Base-by-base conservation (phyloP, 1,140 invertebrate genomes). In the Sminthurides bifidus region DNA sequence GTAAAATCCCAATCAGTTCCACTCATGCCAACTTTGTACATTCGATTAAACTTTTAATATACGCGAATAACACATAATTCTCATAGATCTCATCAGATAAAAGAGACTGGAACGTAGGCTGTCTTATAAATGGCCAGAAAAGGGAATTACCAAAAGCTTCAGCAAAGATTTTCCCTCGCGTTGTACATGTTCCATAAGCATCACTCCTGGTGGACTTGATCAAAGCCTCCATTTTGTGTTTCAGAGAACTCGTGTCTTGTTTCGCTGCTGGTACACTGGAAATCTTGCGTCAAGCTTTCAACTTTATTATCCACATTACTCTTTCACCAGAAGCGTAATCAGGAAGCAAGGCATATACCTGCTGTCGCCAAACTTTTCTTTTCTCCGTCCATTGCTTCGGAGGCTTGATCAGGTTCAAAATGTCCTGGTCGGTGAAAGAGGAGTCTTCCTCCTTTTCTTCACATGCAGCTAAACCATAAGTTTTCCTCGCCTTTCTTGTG, bases 151-250 rank as follows among this genome's bases (percentile, higher is more conserved):
- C 91, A 72, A 98, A 98, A 70, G 92, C 93, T 72, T 98, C 92
- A 1, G 88, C 87, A 68, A 96, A 98, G 0, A 98, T 79, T 70
- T 95, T 85, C 46, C 92, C 75, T 41, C 94, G 76, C 44, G 95
- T 84, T 0, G 92, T 91, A 74, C 94, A 98, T 64, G 98, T 93
- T 26, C 94, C 94, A 17, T 92, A 95, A 74, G 96, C 91, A 65
- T 91, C 78, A 0, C 94, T 93, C 70, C 92, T 87, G 49, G 84
- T 76, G 68, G 92, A 86, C 68, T 94, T 87, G 19, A 98, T 73
- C 61, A 84, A 79, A 66, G 85, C 86, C 68, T 97, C 92, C 33
- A 98, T 71, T 71, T 94, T 87, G 72, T 97, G 91, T 74, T 96
- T 89, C 15, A 98, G 76, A 72, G 92, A 93, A 41, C 94, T 83